phyloP scores from a whole-genome alignment of 1,140 invertebrate species.

The Atta texana region DNA sequence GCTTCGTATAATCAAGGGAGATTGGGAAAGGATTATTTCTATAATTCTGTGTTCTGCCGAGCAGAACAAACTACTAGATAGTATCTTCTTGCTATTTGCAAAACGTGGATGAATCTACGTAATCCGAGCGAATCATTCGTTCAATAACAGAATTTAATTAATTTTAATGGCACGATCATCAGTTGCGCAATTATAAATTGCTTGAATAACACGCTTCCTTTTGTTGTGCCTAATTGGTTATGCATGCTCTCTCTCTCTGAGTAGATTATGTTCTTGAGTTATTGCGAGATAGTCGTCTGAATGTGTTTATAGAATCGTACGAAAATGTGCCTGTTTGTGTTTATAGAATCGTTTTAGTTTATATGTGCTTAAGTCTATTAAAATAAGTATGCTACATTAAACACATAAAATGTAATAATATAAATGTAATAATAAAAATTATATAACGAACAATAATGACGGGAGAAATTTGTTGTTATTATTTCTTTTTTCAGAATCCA shows the following conservation, averaged over 20 bases:
- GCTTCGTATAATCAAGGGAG: constrained; percentile 67
- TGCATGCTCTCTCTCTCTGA: constrained; percentile 13
- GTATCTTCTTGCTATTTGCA: constrained; percentile 23
- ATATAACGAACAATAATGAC: constrained; percentile 6
- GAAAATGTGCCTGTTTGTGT: neutral
- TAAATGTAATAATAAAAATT: neutral
- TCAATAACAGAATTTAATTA: constrained; percentile 26
- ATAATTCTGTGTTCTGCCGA: constrained; percentile 2
- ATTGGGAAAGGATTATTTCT: constrained; percentile 67
- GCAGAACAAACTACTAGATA: constrained; percentile 34
- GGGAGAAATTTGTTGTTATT: neutral
- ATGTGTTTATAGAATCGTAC: constrained; percentile 25
- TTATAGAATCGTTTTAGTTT: constrained; percentile 53
- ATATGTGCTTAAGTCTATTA: constrained; percentile 7
- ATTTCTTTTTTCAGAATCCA: constrained; percentile 30
- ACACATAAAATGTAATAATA: too few species aligned
- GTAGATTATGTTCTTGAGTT: neutral
- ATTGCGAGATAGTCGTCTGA: constrained; percentile 28
- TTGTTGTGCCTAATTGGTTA: neutral
- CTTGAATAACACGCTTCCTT: constrained; percentile 22
- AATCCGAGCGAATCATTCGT: constrained; percentile 7
- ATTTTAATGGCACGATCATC: neutral
- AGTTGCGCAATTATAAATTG: constrained; percentile 22
- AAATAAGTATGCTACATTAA: too few species aligned
- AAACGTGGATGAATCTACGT: constrained; percentile 20